Evolutionary conservation across 2,888 invertebrate species (phyloP), one percentile per base, ranked within the genome.

Genomic region (Brachyopa scutellaris): DNA sequence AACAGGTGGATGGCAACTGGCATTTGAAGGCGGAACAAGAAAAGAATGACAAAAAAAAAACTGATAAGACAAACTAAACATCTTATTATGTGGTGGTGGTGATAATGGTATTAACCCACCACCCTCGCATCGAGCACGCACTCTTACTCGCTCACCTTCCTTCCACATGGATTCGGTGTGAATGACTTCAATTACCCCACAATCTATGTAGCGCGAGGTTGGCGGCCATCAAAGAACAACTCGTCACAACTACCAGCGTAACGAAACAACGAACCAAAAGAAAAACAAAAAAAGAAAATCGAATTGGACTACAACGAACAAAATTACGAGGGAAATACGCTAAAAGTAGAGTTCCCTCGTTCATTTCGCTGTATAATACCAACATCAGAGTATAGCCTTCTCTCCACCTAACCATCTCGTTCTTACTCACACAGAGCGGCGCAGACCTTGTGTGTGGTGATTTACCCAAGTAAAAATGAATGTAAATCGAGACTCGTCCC

Each of bases 131-230:
- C 57, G 26, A 26, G 66, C 59, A 66, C 66, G 49, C 73, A 72
- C 42, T 77, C 79, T 45, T 57, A 70, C 66, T 83, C 72, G 61
- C 72, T 84, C 74, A 70, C 69, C 78, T 84, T 73, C 67, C 61
- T 29, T 62, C 57, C 29, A 55, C 76, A 66, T 66, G 13, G 51
- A 83, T 84, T 83, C 79, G 87, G 88, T 89, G 89, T 89, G 89
- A 89, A 89, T 89, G 90, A 89, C 89, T 89, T 89, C 90, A 88
- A 88, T 88, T 89, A 88, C 86, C 87, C 88, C 88, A 89, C 87
- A 88, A 86, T 87, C 85, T 86, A 88, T 87, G 86, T 88, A 85
- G 88, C 88, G 87, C 88, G 88, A 88, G 88, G 88, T 87, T 88
- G 88, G 85, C 86, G 85, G 86, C 86, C 84, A 82, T 76, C 83